Percentiles rank a stretch among this genome's conserved stretches.
Evolutionary conservation across 2,797 vertebrate genomes (phyloP).

Genomic region (Trichosurus vulpecula): DNA sequence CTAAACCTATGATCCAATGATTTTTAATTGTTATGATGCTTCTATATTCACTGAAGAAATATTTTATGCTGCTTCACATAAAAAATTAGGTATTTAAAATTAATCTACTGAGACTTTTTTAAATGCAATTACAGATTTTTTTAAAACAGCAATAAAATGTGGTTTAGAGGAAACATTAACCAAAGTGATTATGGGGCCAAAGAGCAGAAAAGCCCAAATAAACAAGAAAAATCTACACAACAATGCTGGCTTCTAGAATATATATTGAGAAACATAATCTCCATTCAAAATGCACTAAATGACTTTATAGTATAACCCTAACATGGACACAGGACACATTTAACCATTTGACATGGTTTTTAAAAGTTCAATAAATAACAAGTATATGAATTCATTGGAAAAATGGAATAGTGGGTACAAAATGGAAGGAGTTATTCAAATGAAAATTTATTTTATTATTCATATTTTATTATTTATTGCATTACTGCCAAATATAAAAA

Average conservation of each 20-base stretch:
- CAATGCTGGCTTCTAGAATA: neutral
- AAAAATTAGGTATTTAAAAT: neutral
- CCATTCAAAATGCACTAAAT: conserved; percentile 2
- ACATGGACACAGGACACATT: neutral
- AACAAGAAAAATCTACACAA: conserved; percentile 32
- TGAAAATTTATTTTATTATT: conserved; percentile 33
- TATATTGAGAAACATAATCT: neutral
- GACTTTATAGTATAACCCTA: neutral
- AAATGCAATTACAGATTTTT: neutral
- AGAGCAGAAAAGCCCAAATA: neutral
- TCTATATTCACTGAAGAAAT: conserved; percentile 36
- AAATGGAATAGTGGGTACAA: neutral
- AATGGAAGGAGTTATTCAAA: conserved; percentile 13
- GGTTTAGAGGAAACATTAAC: conserved; percentile 18
- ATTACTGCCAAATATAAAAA: neutral
- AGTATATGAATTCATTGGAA: conserved; percentile 13
- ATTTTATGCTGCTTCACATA: conserved; percentile 15
- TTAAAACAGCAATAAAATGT: conserved; percentile 36
- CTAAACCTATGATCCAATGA: conserved; percentile 26
- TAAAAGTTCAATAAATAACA: neutral
- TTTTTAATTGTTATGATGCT: conserved; percentile 27
- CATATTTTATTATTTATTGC: neutral
- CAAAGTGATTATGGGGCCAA: neutral
- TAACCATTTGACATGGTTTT: neutral
- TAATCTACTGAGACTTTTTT: conserved; percentile 31